Base-by-base conservation (phyloP, 2,888 invertebrate species). In the Mimumesa dahlbomi region DNA sequence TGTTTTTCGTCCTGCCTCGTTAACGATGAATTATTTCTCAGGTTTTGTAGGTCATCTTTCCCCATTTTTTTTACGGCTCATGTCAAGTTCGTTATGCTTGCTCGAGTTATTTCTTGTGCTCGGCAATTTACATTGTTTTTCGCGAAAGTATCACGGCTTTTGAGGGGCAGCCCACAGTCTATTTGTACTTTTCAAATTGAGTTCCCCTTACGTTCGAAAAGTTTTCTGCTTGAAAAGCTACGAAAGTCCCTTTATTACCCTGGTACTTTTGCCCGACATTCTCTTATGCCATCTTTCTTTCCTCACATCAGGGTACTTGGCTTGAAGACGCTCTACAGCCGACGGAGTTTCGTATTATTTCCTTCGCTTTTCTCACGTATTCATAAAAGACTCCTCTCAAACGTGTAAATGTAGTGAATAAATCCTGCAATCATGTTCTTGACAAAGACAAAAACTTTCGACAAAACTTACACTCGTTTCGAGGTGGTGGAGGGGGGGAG, bases 231-330 rank as follows among this genome's bases (percentile, higher is more conserved):
- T 40, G 81, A 53, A 61, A 73, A 62, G 67, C 53, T 52, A 63
- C 48, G 54, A 73, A 62, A 81, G 71, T 76, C 71, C 63, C 71
- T 74, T 74, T 77, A 74, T 81, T 78, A 76, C 65, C 49, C 46
- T 18, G 21, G 56, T 62, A 65, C 64, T 66, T 70, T 50, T 22
- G 16, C 18, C 34, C 58, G 38, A 53, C 59, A 16, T 57, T 54
- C 42, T 34, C 58, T 57, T 38, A 16, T 40, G 50, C 61, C 65
- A 57, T 64, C 49, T 61, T 73, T 58, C 73, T 48, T 66, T 53
- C 53, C 56, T 58, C 69, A 42, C 66, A 43, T 77, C 59, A 40
- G 18, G 21, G 36, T 43, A 56, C 69, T 76, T 45, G 61, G 57
- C 58, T 67, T 45, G 61, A 69, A 58, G 61, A 53, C 65, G 57